Percentiles rank a stretch among this genome's conserved stretches.
These are phyloP conservation scores for Eulemur coronatus DNA, from an alignment of 2,797 vertebrate genomes.

Conservation along the genomic window DNA sequence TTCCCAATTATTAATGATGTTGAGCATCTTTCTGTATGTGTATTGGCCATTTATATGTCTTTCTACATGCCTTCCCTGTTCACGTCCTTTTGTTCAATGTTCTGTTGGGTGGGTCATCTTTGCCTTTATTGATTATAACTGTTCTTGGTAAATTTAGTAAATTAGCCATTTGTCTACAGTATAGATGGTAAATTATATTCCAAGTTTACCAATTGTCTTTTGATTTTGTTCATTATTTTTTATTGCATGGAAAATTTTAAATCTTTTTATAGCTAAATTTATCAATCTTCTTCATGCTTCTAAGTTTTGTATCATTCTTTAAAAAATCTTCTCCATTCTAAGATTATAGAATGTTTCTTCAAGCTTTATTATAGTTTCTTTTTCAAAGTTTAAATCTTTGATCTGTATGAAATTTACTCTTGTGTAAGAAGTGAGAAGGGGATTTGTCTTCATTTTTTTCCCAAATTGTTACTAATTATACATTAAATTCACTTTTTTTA, in stretches of 20 bases:
- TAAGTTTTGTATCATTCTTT: neutral
- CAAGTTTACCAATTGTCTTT: neutral
- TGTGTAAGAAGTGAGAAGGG: neutral
- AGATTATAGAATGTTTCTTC: neutral
- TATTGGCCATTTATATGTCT: neutral
- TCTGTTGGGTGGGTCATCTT: neutral
- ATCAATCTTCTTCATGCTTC: neutral
- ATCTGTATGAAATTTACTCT: neutral
- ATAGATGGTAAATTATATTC: neutral
- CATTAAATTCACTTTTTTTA: neutral
- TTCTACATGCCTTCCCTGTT: neutral
- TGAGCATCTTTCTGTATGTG: neutral
- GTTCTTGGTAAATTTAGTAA: neutral
- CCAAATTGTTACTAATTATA: neutral
- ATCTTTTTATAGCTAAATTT: neutral
- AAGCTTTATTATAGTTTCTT: neutral
- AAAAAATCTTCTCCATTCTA: neutral
- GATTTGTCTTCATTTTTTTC: neutral
- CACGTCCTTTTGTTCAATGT: neutral
- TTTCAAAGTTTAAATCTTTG: slow-evolving; percentile 15
- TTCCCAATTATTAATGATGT: neutral
- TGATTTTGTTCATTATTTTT: slow-evolving; percentile 12
- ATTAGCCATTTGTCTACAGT: neutral
- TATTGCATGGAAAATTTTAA: neutral
- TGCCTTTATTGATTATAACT: neutral